These are phyloP conservation scores for Peromyscus leucopus DNA, from an alignment of 2,113 vertebrate genomes.

Conservation along the genomic window DNA sequence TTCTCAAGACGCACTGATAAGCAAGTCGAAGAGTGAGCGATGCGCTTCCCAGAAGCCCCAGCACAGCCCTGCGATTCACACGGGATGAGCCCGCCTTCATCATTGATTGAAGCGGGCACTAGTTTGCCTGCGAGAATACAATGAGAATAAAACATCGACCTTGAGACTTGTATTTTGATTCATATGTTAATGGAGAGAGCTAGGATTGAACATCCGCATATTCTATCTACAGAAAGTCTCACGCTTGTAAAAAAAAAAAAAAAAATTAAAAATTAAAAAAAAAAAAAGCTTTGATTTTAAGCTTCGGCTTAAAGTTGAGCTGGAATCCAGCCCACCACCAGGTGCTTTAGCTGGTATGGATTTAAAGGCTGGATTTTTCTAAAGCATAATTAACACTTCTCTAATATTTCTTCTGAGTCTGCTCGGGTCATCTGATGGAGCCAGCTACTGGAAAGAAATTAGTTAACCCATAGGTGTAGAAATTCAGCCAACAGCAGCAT, in stretches of 20 bases:
- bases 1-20: neutral
- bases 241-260: slow-evolving; percentile 26
- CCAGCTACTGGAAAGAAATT: slow-evolving; percentile 77
- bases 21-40: neutral
- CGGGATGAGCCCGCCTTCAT: neutral
- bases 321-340: slow-evolving; percentile 12
- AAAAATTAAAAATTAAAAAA: neutral
- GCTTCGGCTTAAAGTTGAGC: neutral
- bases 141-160: neutral
- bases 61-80: neutral
- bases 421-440: slow-evolving; percentile 74
- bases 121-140: neutral
- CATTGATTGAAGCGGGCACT: neutral
- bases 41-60: neutral
- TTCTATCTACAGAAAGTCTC: slow-evolving; percentile 43
- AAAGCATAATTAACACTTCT: slow-evolving; percentile 82
- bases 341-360: slow-evolving; percentile 67
- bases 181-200: neutral
- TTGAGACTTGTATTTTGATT: slow-evolving; percentile 23
- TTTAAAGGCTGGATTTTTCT: slow-evolving; percentile 75
- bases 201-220: neutral
- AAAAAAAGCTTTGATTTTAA: slow-evolving; percentile 53
- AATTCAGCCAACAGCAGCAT: slow-evolving; percentile 61
- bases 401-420: slow-evolving; percentile 83
- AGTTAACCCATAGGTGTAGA: slow-evolving; percentile 83